Evolutionary conservation across 2,113 vertebrate genomes (phyloP).

Genomic region (Chelonoidis abingdonii): DNA sequence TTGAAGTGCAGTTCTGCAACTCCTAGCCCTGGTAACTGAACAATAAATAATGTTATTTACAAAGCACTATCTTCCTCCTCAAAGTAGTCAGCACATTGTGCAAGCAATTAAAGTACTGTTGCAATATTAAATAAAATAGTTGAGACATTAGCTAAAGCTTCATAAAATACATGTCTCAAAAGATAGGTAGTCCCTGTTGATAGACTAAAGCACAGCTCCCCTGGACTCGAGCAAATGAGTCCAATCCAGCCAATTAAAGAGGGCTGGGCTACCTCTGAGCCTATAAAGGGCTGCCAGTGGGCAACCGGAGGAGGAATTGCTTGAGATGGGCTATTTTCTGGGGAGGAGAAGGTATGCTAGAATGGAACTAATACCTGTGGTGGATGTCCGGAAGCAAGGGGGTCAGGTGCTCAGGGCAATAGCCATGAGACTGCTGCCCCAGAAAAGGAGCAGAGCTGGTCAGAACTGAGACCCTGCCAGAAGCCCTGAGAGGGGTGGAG

Average conservation of each 20-base stretch:
- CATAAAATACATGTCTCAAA: neutral
- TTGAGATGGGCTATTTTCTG: neutral
- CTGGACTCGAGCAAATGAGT: neutral
- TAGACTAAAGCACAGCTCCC: neutral
- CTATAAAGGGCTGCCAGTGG: neutral
- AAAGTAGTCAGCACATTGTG: neutral
- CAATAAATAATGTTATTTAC: neutral
- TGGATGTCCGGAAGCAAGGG: neutral
- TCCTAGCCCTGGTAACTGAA: neutral
- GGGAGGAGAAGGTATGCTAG: neutral
- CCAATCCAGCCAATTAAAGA: neutral
- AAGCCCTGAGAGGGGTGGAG: neutral
- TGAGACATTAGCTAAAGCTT: neutral
- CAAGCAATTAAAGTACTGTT: neutral
- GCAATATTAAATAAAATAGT: neutral
- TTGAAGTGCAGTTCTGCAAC: neutral
- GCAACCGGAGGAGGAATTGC: neutral
- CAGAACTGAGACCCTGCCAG: neutral
- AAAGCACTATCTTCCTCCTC: neutral
- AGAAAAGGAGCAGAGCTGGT: neutral
- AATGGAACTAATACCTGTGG: neutral
- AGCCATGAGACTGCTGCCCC: neutral
- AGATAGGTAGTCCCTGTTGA: neutral
- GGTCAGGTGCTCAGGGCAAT: neutral
- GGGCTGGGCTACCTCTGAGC: neutral